These are phyloP conservation scores for Acanthaster planci DNA, from an alignment of 35 echinoderm and acorn worm genomes.

Conservation along the genomic window DNA sequence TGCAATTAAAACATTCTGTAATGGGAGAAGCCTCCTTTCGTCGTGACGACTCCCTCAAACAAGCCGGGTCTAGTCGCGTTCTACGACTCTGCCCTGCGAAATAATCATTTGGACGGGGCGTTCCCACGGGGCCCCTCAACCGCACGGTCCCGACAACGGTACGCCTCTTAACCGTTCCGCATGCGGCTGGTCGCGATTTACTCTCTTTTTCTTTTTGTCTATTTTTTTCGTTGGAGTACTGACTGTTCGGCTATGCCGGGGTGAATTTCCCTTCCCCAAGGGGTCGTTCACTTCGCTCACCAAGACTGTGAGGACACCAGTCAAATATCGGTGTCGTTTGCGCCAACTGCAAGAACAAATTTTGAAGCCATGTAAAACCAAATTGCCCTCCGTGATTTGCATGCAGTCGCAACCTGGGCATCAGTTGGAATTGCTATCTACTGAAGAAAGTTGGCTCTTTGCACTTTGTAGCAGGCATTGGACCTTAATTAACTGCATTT, in stretches of 20 bases:
- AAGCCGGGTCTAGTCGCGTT: neutral
- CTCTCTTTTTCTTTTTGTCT: neutral
- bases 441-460: no score
- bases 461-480: no score
- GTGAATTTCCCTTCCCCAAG: neutral
- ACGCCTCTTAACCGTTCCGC: neutral
- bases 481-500: no score
- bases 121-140: neutral
- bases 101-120: constrained; percentile 7
- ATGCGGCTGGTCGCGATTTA: neutral
- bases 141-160: neutral
- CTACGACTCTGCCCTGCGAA: neutral
- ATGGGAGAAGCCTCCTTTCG: neutral
- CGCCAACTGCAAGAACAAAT: no score
- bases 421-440: no score
- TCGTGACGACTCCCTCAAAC: neutral
- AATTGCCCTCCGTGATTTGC: no score
- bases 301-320: no score
- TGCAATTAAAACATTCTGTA: constrained; percentile 17
- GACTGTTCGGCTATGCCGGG: neutral
- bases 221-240: neutral
- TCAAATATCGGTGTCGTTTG: no score
- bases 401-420: no score
- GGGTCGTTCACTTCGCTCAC: neutral
- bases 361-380: no score